Evolutionary conservation across 2,113 vertebrate species (phyloP).

Genomic region (Platysteira castanea): DNA sequence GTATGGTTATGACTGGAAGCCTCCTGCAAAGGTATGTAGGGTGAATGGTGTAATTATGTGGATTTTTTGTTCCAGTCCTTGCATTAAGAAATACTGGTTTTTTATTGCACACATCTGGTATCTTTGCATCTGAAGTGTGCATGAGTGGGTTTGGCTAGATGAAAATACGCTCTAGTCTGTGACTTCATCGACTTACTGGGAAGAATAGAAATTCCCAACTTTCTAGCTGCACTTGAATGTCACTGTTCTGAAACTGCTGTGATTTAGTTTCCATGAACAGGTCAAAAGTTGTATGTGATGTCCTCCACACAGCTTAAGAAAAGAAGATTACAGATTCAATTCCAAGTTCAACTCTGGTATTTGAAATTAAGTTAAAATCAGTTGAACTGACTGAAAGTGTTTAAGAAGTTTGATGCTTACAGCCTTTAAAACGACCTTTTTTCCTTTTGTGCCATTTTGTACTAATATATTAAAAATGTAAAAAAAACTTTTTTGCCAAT

Average conservation of each 20-base stretch:
- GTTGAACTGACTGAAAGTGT: background rate
- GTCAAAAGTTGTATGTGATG: background rate
- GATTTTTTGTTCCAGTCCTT: background rate
- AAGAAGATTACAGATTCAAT: background rate
- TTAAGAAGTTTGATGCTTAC: background rate
- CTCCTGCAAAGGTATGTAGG: background rate
- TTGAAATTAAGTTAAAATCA: background rate
- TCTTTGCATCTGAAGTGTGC: background rate
- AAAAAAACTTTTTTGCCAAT: slow-evolving; percentile 48
- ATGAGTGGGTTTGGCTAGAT: background rate
- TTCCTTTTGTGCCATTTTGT: slow-evolving; percentile 58
- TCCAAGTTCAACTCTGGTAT: background rate
- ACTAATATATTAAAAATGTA: slow-evolving; percentile 48
- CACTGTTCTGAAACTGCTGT: slow-evolving; percentile 4
- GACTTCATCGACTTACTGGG: background rate
- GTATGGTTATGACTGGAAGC: background rate
- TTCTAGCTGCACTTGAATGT: slow-evolving; percentile 24
- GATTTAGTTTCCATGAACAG: background rate
- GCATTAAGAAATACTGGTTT: background rate
- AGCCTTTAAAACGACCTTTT: slow-evolving; percentile 27
- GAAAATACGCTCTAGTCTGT: slow-evolving; percentile 3
- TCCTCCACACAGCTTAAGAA: background rate
- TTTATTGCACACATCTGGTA: background rate
- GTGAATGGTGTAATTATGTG: background rate
- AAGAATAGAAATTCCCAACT: background rate